Evolutionary conservation across 2,888 invertebrate genomes (phyloP).

Genomic region (Cryptophagus acutangulus): DNA sequence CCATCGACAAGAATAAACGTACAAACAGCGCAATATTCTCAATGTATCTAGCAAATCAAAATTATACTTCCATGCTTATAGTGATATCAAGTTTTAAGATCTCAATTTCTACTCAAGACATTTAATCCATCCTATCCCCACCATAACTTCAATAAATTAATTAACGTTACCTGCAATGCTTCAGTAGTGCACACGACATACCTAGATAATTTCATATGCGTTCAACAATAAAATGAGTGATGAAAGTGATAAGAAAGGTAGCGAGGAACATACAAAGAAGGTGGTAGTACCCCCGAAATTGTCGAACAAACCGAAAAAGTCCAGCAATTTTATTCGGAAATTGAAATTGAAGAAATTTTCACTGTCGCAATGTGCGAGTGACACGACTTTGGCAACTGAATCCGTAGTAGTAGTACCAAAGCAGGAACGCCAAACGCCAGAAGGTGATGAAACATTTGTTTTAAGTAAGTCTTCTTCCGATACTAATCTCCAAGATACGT

Average conservation of each 20-base stretch:
- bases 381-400: slow-evolving; percentile 13
- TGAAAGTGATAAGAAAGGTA: slow-evolving; percentile 7
- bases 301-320: slow-evolving; percentile 30
- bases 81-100: too few relatives aligned
- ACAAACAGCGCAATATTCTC: neutral
- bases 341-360: slow-evolving; percentile 31
- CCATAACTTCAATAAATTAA: too few relatives aligned
- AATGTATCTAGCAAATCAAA: too few relatives aligned
- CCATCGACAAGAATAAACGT: neutral
- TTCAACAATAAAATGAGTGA: slow-evolving; percentile 28
- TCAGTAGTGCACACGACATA: neutral
- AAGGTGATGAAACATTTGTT: slow-evolving; percentile 32
- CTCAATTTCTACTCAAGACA: too few relatives aligned
- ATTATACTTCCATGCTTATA: too few relatives aligned
- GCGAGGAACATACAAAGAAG: slow-evolving; percentile 14
- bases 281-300: slow-evolving; percentile 28
- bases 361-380: slow-evolving; percentile 20
- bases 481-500: slow-evolving; percentile 38
- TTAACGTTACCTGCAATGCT: too few relatives aligned
- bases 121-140: too few relatives aligned
- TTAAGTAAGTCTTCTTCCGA: slow-evolving; percentile 38
- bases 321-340: slow-evolving; percentile 34
- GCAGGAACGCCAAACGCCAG: slow-evolving; percentile 33
- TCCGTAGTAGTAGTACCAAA: neutral
- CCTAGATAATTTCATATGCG: neutral